Evolutionary conservation across 2,113 vertebrate genomes (phyloP), one percentile per base, ranked within the genome.

Genomic region (Mus spicilegus): DNA sequence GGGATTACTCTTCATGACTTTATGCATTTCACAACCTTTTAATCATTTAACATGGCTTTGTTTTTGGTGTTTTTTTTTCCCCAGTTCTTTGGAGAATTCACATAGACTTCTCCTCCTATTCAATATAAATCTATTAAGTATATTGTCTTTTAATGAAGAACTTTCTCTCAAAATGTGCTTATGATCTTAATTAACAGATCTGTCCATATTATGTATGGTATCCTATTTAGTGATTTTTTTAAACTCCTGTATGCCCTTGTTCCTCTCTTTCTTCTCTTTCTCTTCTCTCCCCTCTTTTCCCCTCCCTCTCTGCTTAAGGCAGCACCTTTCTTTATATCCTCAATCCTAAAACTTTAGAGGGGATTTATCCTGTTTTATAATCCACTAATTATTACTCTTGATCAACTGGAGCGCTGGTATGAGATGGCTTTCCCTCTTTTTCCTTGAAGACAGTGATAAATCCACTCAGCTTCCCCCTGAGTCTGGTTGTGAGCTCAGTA

Each of bases 311-410:
- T 61, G 5, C 46, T 58, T 54, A 84, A n/a, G 78, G 26, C 17
- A 54, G 63, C 16, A 56, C 20, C n/a, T 73, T 54, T 39, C 24
- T 39, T 88, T 14, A 26, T 70, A 84, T 24, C 7, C 12, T 84
- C 33, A 26, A 17, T 39, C 73, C 49, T 75, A n/a, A 36, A 72
- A 88, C 54, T 94, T 96, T 94, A 39, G 72, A 94, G 95, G 46
- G 14, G 12, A 81, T 82, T 24, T 92, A 33, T 78, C 7, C 33
- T 87, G 3, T 78, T 89, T 90, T 72, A 51, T 87, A 76, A 72
- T 49, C 46, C 39, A 58, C 9, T 61, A 89, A 93, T 22, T 70
- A 81, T 86, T 78, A 86, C 22, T 81, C 82, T 91, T 58, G 81
- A 93, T 94, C 56, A 93, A 26, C 36, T 80, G 30, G 3, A 87